These are phyloP conservation scores for Echeneis naucrates DNA, from an alignment of 2,797 vertebrate genomes.

Conservation along the genomic window DNA sequence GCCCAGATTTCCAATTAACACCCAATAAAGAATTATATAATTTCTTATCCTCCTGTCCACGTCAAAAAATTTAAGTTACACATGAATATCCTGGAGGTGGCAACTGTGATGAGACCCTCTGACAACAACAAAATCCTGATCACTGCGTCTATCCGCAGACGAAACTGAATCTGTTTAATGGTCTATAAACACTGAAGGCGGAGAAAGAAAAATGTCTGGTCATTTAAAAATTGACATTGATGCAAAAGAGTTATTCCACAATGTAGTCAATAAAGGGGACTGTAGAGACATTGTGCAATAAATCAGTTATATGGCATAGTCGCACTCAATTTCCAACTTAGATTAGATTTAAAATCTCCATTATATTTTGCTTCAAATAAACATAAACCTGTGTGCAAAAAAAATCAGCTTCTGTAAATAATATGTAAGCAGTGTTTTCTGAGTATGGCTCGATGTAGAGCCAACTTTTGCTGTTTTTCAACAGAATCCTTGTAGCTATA, in stretches of 20 bases:
- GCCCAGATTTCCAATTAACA: constrained; percentile 2
- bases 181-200: not conserved
- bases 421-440: too few relatives aligned
- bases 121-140: not conserved
- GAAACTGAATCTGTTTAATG: not conserved
- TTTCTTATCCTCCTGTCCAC: not conserved
- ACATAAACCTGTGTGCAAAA: too few relatives aligned
- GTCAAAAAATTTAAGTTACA: not conserved
- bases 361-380: too few relatives aligned
- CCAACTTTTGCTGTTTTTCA: too few relatives aligned
- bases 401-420: too few relatives aligned
- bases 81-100: not conserved
- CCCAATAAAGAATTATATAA: not conserved
- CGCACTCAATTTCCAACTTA: not conserved
- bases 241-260: not conserved
- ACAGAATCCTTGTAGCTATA: not conserved
- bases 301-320: not conserved
- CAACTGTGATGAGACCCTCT: not conserved
- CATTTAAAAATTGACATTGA: not conserved
- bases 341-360: not conserved
- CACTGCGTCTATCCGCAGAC: not conserved
- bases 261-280: not conserved
- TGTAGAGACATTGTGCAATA: not conserved
- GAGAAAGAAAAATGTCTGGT: not conserved
- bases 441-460: too few relatives aligned